Base-by-base conservation (phyloP, 2,888 invertebrate genomes). In the Drosophila rubida region DNA sequence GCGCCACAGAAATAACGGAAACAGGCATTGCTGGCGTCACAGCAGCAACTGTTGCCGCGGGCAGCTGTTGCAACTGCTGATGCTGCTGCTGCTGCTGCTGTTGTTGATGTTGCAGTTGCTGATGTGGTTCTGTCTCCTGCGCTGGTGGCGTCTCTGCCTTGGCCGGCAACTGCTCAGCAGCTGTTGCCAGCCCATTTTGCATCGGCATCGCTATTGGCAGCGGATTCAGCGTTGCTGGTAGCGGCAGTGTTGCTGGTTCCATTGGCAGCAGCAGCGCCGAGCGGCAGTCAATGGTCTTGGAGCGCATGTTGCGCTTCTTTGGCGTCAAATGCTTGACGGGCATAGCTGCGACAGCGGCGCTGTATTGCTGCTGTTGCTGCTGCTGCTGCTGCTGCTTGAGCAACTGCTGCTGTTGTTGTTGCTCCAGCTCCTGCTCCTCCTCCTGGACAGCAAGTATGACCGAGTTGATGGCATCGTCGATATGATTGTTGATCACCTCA, bases 401-500 rank as follows among this genome's bases (percentile, higher is more conserved):
- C 14, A 55, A 58, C 19, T 59, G 32, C n/a, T 59, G 61, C 16
- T 58, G 32, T 4, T 41, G 25, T 16, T 30, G 48, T 27, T 53
- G 35, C 30, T 50, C 51, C 5, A 55, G 44, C 22, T 54, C 37
- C 5, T 53, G 30, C n/a, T 51, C 35, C 4, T 49, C 79, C 8
- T 72, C 90, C 42, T 88, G 88, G 2, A 89, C 90, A 3, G 90
- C 90, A 72, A 89, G 67, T n/a, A 90, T 88, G 0, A 90, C 90
- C 0, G 90, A 90, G 37, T 90, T 90, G 23, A 90, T 90, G 50
- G 90, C 90, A 75, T 90, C 90, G 44, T 90, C 90, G 44, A 90
- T 90, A 42, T 90, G 90, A 49, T 89, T 89, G 41, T 90, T 90
- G 30, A 90, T 89, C 53, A 87, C 89, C 54, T 90, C 90, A 50